These are phyloP conservation scores for Anguilla marmorata DNA, from an alignment of 2,797 vertebrate species.

Conservation along the genomic window DNA sequence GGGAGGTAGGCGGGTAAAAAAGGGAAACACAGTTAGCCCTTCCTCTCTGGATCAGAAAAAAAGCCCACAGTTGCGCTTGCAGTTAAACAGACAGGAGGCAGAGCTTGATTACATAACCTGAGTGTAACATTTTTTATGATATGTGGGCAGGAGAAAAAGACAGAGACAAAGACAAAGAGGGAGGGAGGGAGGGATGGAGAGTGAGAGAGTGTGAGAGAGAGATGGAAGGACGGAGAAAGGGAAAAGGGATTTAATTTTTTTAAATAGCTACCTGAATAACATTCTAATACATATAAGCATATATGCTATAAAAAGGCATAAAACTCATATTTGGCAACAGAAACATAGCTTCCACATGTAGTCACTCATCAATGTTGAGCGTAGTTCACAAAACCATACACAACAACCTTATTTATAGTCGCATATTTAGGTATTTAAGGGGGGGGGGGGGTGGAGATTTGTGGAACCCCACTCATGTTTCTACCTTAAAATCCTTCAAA, in stretches of 20 bases:
- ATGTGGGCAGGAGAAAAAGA: slow-evolving; percentile 66
- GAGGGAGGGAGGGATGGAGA: not conserved
- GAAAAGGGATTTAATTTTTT: not conserved
- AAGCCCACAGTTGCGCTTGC: slow-evolving; percentile 80
- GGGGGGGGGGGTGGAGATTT: not conserved
- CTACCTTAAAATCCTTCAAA: not conserved
- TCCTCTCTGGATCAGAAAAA: slow-evolving; percentile 69
- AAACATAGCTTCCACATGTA: not conserved
- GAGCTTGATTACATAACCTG: slow-evolving; percentile 79
- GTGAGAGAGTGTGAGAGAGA: not conserved
- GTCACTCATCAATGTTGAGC: not conserved
- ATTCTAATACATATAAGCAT: not conserved
- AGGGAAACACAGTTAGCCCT: slow-evolving; percentile 73
- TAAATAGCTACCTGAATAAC: not conserved
- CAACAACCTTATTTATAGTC: not conserved
- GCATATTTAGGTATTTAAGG: slow-evolving; percentile 29
- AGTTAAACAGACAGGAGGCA: slow-evolving; percentile 81
- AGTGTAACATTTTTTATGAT: slow-evolving; percentile 76
- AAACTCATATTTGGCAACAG: not conserved
- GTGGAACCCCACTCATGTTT: not conserved
- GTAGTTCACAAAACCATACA: too few species aligned
- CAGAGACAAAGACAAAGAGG: not conserved
- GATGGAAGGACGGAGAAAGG: not conserved
- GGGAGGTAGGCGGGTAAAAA: slow-evolving; percentile 45
- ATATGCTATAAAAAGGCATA: not conserved